A percentile compares a stretch with the other conserved stretches of the same genome.
phyloP scores from a whole-genome alignment of 2,888 invertebrate species.

The Eledona agricola region DNA sequence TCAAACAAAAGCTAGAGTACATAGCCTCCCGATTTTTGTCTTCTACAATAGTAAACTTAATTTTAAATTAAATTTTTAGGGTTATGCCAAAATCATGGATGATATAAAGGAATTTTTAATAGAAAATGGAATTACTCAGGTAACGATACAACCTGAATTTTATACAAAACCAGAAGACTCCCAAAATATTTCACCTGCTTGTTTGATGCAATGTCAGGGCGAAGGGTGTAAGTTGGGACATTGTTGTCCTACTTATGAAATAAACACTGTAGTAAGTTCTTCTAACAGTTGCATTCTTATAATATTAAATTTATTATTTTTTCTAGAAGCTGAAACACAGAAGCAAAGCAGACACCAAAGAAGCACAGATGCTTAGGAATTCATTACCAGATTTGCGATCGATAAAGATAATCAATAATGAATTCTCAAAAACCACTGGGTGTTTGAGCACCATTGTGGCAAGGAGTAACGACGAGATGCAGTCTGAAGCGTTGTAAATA shows the following conservation, averaged over 20 bases:
- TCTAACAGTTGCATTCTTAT: background rate
- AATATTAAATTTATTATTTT: slow-evolving; percentile 5
- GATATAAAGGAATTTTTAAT: slow-evolving; percentile 78
- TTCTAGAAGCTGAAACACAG: slow-evolving; percentile 23
- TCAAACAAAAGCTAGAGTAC: too few species aligned
- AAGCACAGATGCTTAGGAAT: slow-evolving; percentile 12
- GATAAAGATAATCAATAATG: slow-evolving; percentile 27
- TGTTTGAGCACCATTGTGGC: slow-evolving; percentile 6
- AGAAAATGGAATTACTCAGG: slow-evolving; percentile 82
- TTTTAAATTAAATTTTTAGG: slow-evolving; percentile 50
- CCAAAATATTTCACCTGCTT: slow-evolving; percentile 53
- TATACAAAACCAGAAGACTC: slow-evolving; percentile 50
- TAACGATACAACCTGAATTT: slow-evolving; percentile 91
- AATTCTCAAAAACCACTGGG: slow-evolving; percentile 29
- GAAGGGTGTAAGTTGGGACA: slow-evolving; percentile 60
- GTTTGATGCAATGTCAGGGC: slow-evolving; percentile 62
- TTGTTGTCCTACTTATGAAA: slow-evolving; percentile 58
- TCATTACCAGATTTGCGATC: slow-evolving; percentile 32
- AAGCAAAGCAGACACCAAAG: slow-evolving; percentile 21
- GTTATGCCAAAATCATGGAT: slow-evolving; percentile 67
- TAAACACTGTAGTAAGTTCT: slow-evolving; percentile 14
- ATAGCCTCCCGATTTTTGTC: too few species aligned
- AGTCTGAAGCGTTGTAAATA: too few species aligned
- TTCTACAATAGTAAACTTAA: background rate
- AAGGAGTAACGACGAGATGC: slow-evolving; percentile 12